Conservation (phyloP, 2,113 vertebrate species). For the Oncorhynchus clarkii region DNA sequence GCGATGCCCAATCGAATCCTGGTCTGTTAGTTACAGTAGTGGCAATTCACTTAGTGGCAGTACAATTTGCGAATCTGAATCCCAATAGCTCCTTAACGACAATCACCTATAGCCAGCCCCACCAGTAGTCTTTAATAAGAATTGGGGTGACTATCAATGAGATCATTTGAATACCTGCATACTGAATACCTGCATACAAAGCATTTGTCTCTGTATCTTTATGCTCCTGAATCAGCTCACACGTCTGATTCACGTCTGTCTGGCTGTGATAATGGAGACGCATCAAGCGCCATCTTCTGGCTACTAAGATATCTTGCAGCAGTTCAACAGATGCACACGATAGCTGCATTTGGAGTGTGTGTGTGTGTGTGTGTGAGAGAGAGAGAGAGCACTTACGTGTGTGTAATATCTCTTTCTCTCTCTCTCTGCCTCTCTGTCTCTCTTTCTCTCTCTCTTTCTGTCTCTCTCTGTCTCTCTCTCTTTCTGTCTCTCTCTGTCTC, state of each 20-base stretch:
- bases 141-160: too few relatives aligned
- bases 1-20: not conserved
- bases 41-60: too few relatives aligned
- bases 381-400: not conserved
- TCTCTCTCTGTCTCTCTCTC: not conserved
- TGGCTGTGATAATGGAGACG: not conserved
- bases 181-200: too few relatives aligned
- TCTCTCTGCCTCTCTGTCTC: not conserved
- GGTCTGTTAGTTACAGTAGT: too few relatives aligned
- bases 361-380: too few relatives aligned
- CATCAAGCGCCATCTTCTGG: constrained; percentile 49
- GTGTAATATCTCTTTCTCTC: not conserved
- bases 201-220: too few relatives aligned
- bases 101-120: too few relatives aligned
- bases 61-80: too few relatives aligned
- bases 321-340: not conserved
- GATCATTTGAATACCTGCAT: too few relatives aligned
- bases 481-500: not conserved
- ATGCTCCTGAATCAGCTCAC: too few relatives aligned
- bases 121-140: too few relatives aligned
- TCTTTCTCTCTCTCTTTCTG: not conserved
- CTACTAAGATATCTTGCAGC: constrained; percentile 4
- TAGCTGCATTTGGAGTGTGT: not conserved
- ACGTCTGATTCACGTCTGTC: not conserved
- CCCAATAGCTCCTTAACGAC: too few relatives aligned